These are phyloP conservation scores for western clawed frog (Xenopus tropicalis) DNA, from an alignment of 2,113 vertebrate species.

Conservation along the genomic window UCB_Xtro_10.0 CM004446.2:38873501-38874000, in stretches of 20 bases:
- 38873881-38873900: too few relatives aligned
- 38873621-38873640: too few relatives aligned
- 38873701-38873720: conserved; percentile 26
- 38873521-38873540: conserved; percentile 25
- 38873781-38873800: conserved; percentile 87
- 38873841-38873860: conserved; percentile 56
- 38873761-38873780: conserved; percentile 81
- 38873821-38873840: conserved; percentile 74
- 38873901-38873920: not conserved
- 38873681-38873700: too few relatives aligned
- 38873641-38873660: not conserved
- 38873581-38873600: conserved; percentile 63
- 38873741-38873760: conserved; percentile 75
- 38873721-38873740: conserved; percentile 52
- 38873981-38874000: conserved; percentile 63
- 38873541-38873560: conserved; percentile 74
- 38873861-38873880: too few relatives aligned
- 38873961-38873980: conserved; percentile 51
- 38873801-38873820: conserved; percentile 73
- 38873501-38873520: conserved; percentile 20
- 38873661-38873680: too few relatives aligned
- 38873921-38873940: conserved; percentile 23
- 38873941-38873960: conserved; percentile 57
- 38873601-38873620: too few relatives aligned
- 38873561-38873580: conserved; percentile 83